Percentiles rank a stretch among this genome's conserved stretches.
Conservation (phyloP, 1,140 invertebrate genomes). For the Neodiprion pinetum region DNA sequence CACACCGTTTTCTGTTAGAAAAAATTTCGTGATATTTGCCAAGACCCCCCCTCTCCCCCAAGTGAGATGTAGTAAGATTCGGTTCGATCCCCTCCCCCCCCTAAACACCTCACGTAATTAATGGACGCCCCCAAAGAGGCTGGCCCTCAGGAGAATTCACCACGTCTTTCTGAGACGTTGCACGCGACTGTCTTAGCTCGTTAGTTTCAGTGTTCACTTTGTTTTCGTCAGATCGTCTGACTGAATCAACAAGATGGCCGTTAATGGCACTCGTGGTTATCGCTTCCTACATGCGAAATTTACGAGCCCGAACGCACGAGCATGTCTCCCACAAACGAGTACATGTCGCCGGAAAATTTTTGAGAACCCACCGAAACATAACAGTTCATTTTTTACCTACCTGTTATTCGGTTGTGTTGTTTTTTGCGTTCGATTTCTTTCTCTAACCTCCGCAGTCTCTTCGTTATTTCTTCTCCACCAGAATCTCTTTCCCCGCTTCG, state of each 20-base stretch:
- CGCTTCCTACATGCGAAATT: neutral
- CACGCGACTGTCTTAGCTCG: neutral
- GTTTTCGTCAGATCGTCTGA: neutral
- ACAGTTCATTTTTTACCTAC: neutral
- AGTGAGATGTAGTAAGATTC: no score
- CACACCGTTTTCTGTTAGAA: no score
- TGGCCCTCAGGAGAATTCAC: neutral
- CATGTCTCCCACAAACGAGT: neutral
- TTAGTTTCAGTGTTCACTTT: neutral
- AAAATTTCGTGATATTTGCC: no score
- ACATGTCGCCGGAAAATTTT: slow-evolving; percentile 1
- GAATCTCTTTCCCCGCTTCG: neutral
- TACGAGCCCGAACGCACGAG: neutral
- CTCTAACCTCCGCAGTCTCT: slow-evolving; percentile 1
- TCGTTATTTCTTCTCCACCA: neutral
- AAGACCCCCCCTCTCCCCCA: no score
- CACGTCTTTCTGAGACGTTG: no score
- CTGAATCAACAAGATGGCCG: neutral
- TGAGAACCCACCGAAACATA: neutral
- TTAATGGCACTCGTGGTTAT: slow-evolving; percentile 1
- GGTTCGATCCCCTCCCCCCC: no score
- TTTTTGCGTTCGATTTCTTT: neutral
- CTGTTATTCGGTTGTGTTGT: neutral
- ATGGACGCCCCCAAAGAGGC: neutral
- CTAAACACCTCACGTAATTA: no score